Conservation (phyloP, 2,888 invertebrate species). For the Macrosoma leucophasiata region DNA sequence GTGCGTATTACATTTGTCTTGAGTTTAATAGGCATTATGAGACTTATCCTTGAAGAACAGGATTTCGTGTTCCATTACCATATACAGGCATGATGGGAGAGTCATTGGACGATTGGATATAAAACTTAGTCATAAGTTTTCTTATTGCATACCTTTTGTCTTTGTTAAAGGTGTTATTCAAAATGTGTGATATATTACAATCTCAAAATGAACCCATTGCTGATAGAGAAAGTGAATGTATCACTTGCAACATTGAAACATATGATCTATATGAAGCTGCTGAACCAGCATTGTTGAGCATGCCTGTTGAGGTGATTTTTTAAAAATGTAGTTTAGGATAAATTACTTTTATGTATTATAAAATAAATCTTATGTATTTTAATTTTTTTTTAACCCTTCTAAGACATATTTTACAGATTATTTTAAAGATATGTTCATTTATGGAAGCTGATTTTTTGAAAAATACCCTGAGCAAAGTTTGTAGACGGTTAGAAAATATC, state of each 20-base stretch:
- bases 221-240: slow-evolving; percentile 39
- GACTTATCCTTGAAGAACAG: slow-evolving; percentile 24
- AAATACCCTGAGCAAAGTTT: slow-evolving; percentile 69
- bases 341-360: not conserved
- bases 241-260: slow-evolving; percentile 14
- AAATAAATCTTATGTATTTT: not conserved
- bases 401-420: slow-evolving; percentile 58
- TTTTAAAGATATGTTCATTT: slow-evolving; percentile 77
- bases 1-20: no score
- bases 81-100: slow-evolving; percentile 27
- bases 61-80: slow-evolving; percentile 22
- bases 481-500: slow-evolving; percentile 73
- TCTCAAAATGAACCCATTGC: slow-evolving; percentile 40
- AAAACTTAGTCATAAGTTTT: not conserved
- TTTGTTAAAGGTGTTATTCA: slow-evolving; percentile 11
- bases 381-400: slow-evolving; percentile 2
- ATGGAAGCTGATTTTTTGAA: slow-evolving; percentile 74
- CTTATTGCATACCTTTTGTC: no score
- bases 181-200: slow-evolving; percentile 52
- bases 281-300: slow-evolving; percentile 40
- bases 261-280: slow-evolving; percentile 33
- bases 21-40: no score
- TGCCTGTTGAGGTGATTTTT: slow-evolving; percentile 60
- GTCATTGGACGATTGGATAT: not conserved
- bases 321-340: not conserved